phyloP scores from a whole-genome alignment of 2,888 invertebrate species.

The Heteromurus nitidus region DNA sequence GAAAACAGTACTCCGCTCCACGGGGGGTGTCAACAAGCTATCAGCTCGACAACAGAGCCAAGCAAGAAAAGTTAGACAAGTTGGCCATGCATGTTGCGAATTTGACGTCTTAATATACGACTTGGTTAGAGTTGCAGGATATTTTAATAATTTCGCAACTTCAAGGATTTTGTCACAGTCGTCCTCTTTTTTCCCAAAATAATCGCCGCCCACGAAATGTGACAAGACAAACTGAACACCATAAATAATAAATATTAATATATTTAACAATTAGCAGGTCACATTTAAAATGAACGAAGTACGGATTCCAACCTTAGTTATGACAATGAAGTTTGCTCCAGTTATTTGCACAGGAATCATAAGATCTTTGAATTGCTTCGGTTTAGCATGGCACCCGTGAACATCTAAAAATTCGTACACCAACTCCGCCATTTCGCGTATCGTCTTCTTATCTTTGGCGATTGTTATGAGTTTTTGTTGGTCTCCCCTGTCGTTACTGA shows the following conservation, averaged over 20 bases:
- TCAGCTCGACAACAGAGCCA: conserved; percentile 25
- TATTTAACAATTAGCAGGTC: not conserved
- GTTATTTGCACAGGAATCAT: conserved; percentile 1
- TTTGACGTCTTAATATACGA: conserved; percentile 19
- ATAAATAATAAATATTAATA: not conserved
- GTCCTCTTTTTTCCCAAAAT: conserved; percentile 11
- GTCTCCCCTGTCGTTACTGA: conserved; percentile 15
- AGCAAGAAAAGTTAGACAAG: conserved; percentile 24
- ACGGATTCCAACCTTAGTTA: conserved; percentile 26
- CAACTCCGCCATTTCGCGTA: conserved; percentile 14
- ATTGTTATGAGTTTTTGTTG: not conserved
- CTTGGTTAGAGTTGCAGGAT: conserved; percentile 22
- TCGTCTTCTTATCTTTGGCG: conserved; percentile 18
- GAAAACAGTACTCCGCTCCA: not conserved
- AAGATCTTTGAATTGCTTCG: not conserved
- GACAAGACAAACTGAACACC: conserved; percentile 39
- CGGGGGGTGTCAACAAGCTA: not conserved
- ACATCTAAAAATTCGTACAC: conserved; percentile 11
- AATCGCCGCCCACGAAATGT: conserved; percentile 14
- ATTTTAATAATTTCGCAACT: conserved; percentile 20
- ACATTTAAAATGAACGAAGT: not conserved
- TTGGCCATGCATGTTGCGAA: conserved; percentile 45
- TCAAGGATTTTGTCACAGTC: conserved; percentile 34
- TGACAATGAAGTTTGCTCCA: conserved; percentile 3
- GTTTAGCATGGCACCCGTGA: conserved; percentile 13